Evolutionary conservation across 2,113 vertebrate genomes (phyloP).

Genomic region (Ailuropoda melanoleuca): DNA sequence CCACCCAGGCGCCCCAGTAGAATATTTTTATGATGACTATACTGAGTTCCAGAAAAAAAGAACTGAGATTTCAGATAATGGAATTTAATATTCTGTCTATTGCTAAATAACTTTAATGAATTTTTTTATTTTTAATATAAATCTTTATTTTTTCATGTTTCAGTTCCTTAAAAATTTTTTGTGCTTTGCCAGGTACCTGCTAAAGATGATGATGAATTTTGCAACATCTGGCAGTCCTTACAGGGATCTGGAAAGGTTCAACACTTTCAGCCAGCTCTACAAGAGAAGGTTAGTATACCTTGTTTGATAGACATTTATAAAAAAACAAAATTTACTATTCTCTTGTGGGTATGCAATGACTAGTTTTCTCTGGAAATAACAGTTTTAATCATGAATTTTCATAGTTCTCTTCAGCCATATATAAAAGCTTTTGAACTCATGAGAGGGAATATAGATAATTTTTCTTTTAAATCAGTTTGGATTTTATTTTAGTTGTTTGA

Average conservation of each 20-base stretch:
- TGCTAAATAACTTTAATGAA: neutral
- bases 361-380: conserved; percentile 12
- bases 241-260: conserved; percentile 89
- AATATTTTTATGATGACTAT: neutral
- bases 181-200: conserved; percentile 74
- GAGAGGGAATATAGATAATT: neutral
- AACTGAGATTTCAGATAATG: neutral
- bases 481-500: conserved; percentile 13
- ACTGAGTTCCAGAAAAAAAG: neutral
- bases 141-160: conserved; percentile 3
- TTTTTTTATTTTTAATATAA: conserved; percentile 35
- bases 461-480: conserved; percentile 32
- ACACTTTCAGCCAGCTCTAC: conserved; percentile 85
- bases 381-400: conserved; percentile 40
- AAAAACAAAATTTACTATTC: neutral
- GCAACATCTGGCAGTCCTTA: conserved; percentile 94
- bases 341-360: neutral
- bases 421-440: neutral
- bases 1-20: too few species aligned
- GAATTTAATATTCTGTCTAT: neutral
- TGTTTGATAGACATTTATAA: neutral
- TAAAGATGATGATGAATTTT: conserved; percentile 92
- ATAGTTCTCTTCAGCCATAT: neutral
- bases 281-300: conserved; percentile 87
- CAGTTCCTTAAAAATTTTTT: conserved; percentile 12